Conservation (phyloP, 2,797 vertebrate genomes). For the Danio albolineatus region DNA sequence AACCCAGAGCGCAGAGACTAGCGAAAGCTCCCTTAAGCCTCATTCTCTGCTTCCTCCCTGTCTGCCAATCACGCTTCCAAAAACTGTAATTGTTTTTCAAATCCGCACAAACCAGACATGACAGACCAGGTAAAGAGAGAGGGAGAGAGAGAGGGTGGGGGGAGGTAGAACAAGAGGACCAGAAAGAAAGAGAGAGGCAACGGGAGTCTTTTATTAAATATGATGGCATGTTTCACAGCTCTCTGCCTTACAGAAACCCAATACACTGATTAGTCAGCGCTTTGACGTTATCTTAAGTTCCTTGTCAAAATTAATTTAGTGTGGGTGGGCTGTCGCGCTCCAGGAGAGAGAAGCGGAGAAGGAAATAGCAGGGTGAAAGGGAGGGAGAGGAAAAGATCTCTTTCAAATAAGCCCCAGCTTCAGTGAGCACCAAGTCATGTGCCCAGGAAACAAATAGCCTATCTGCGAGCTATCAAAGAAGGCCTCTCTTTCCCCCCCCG, state of each 20-base stretch:
- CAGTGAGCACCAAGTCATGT: conserved; percentile 78
- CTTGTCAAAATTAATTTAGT: conserved; percentile 85
- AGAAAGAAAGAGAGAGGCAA: conserved; percentile 69
- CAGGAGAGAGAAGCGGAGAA: conserved; percentile 70
- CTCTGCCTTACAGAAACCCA: conserved; percentile 81
- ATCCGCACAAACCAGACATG: conserved; percentile 43
- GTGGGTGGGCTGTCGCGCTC: conserved; percentile 74
- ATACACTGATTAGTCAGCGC: conserved; percentile 84
- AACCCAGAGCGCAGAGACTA: conserved; percentile 47
- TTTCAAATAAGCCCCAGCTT: conserved; percentile 80
- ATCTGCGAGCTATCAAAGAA: conserved; percentile 77
- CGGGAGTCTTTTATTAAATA: conserved; percentile 83
- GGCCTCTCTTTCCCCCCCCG: conserved; percentile 72
- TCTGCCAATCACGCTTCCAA: conserved; percentile 58
- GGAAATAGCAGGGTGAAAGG: conserved; percentile 58
- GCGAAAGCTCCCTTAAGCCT: conserved; percentile 58
- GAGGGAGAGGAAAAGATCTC: conserved; percentile 73
- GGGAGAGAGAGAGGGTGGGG: not conserved
- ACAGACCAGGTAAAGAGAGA: conserved; percentile 46
- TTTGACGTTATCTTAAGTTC: conserved; percentile 83
- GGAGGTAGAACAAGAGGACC: conserved; percentile 66
- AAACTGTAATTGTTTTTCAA: conserved; percentile 58
- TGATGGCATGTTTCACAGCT: conserved; percentile 82
- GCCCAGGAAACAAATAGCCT: conserved; percentile 79
- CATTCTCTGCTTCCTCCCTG: conserved; percentile 40